Conservation (phyloP, 92 coral and sea anemone genomes). For the Phenganax stokvisi region DNA sequence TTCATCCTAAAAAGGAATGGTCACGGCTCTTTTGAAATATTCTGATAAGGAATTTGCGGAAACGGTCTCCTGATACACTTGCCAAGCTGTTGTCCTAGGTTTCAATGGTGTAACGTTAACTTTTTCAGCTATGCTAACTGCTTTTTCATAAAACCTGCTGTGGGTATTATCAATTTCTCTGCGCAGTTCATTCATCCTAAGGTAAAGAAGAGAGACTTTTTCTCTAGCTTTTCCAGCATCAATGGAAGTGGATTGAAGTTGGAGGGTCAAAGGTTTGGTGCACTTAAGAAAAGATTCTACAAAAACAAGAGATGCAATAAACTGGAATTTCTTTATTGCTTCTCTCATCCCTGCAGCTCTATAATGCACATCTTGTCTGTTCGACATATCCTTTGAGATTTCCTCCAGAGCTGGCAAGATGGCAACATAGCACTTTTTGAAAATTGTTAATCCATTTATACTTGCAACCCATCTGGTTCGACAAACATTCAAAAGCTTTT, state of each 20-base stretch:
- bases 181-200: conserved; percentile 18
- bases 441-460: conserved; percentile 37
- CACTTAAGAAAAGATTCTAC: not conserved
- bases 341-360: conserved; percentile 37
- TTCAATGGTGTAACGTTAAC: not conserved
- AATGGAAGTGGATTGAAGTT: not conserved
- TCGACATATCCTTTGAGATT: conserved; percentile 22
- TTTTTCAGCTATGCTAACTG: conserved; percentile 15
- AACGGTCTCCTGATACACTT: conserved; percentile 25
- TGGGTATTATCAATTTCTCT: conserved; percentile 18
- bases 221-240: conserved; percentile 36
- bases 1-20: conserved; percentile 34
- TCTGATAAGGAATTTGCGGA: conserved; percentile 20
- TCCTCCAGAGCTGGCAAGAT: conserved; percentile 34
- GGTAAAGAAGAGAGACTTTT: conserved; percentile 15
- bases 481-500: conserved; percentile 40
- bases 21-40: conserved; percentile 31
- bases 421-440: conserved; percentile 22
- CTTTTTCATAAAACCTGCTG: not conserved
- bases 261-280: not conserved
- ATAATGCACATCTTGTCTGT: conserved; percentile 23
- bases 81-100: not conserved
- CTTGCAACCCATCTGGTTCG: conserved; percentile 38
- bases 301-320: conserved; percentile 9
- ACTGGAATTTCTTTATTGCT: conserved; percentile 29